Evolutionary conservation across 2,113 vertebrate genomes (phyloP), one percentile per base, ranked within the genome.

Genomic region (Prionailurus viverrinus): DNA sequence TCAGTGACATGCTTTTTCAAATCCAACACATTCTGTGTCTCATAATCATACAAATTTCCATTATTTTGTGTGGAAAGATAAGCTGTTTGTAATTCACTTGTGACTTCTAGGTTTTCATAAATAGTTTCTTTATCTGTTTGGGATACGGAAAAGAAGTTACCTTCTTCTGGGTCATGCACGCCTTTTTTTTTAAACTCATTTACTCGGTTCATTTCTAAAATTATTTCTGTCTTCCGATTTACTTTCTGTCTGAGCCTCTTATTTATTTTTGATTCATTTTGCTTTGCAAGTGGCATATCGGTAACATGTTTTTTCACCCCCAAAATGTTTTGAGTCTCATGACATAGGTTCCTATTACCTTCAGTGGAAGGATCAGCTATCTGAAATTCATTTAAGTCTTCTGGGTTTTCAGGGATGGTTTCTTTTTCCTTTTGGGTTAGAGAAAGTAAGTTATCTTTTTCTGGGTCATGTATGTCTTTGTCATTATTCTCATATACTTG

Each of bases 161-260:
- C 78, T 81, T 96, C 85, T 93, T 89, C 96, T 71, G 95, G 33
- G 89, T 33, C 68, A 33, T 73, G 63, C 3, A 68, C 5, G 36
- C 19, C 91, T 96, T 97, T 90, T 4, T 92, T 65, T 95, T 58
- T 51, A 89, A 8, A 51, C 21, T 95, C 95, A 92, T 9, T 51
- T 69, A 81, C 39, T 73, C 66, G 78, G 16, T 82, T 98, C 53
- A n/a, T 61, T 97, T 97, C 95, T 94, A 97, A 97, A 98, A 91
- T 21, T 27, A 74, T 96, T 94, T 97, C 82, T 74, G 93, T 88
- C 58, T 94, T 98, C 79, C 16, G 23, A 33, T 66, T 98, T 86
- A 87, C 85, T 94, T 82, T 94, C 83, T 51, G 58, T n/a, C 76
- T 96, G 0, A 4, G 21, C 65, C 91, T 97, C 73, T 96, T 84